Base-by-base conservation (phyloP, 2,888 invertebrate genomes). In the Pocota personata region DNA sequence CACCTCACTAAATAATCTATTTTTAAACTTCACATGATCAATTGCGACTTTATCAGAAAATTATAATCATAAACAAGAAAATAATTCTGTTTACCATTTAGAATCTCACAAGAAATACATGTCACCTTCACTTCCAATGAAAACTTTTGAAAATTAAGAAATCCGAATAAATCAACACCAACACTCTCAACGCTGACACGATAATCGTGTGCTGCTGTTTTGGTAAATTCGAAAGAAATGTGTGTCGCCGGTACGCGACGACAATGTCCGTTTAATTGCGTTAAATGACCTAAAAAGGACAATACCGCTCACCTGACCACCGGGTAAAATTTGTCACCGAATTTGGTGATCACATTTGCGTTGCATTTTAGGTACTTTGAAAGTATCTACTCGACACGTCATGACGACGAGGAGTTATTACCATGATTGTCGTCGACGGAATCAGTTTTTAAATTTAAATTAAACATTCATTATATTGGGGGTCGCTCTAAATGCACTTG, bases 271-370 rank as follows among this genome's bases (percentile, higher is more conserved):
- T 55, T 75, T 82, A 43, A 78, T 78, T 62, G 71, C 52, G 8
- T 40, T 58, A 71, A 55, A 71, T 73, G 37, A 52, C 73, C 67
- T 37, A 67, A 75, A 82, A 75, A 75, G 66, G 67, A 82, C 40
- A 67, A 35, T 43, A 32, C 35, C 32, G 8, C 35, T 52, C 35
- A 32, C 40, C 32, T 46, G n/a, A n/a, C n/a, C 16, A 21, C 1
- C 35, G 10, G 12, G 46, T 21, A 14, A 21, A 37, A 43, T 30
- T 27, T 46, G 16, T 7, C 58, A 48, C 43, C 60, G 55, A 69
- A 60, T 60, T 32, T 14, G 57, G 40, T 50, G 50, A 48, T 21
- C 3, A 50, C 67, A 52, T 55, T 66, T 46, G n/a, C 46, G 30
- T 50, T 46, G 43, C 14, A 48, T 43, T 58, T 72, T 37, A 10